Evolutionary conservation across 2,113 vertebrate genomes (phyloP), one percentile per base, ranked within the genome.

Genomic region (Trematocara stigmaticum): DNA sequence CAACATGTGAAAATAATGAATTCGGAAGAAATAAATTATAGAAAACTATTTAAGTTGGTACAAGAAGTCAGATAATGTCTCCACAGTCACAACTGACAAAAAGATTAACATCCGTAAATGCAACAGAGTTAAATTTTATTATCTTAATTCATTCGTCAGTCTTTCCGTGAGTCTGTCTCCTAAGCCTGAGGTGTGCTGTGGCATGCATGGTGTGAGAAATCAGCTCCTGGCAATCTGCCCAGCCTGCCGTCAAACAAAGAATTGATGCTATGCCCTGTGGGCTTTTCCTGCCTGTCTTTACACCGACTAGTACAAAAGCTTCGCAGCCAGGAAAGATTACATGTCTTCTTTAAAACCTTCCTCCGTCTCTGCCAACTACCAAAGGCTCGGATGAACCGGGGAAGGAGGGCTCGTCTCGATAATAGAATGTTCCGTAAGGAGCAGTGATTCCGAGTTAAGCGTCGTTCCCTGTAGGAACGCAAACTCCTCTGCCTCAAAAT

Each of bases 241-340:
- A 91, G 89, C 61, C 90, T 85, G 87, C 92, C 93, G 93, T 96
- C 94, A 95, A 96, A 97, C 94, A 95, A 95, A 96, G 96, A 95
- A 96, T 92, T 95, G 94, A 96, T 95, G 96, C 95, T 88, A 91
- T 93, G 88, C 96, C 96, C 95, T 92, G 93, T 94, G 96, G 96
- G 96, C 89, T 87, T 91, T 89, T 96, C 95, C 94, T 91, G 92
- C 90, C 74, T 61, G 26, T 91, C 81, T 90, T 80, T 74, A 95
- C 91, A 95, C 90, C 13, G 88, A 94, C 92, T 91, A 92, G 95
- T 94, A 96, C 94, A 92, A 97, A 96, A 96, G 95, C 93, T 94
- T 93, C 66, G 40, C 83, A 95, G 95, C 95, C 94, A 95, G 95
- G 95, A 97, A 91, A 96, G 95, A 97, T 97, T 97, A 97, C 89